Percentiles rank a stretch among this genome's conserved stretches.
Conservation (phyloP, 2,888 invertebrate genomes). For the Amblyjoppa proteus region DNA sequence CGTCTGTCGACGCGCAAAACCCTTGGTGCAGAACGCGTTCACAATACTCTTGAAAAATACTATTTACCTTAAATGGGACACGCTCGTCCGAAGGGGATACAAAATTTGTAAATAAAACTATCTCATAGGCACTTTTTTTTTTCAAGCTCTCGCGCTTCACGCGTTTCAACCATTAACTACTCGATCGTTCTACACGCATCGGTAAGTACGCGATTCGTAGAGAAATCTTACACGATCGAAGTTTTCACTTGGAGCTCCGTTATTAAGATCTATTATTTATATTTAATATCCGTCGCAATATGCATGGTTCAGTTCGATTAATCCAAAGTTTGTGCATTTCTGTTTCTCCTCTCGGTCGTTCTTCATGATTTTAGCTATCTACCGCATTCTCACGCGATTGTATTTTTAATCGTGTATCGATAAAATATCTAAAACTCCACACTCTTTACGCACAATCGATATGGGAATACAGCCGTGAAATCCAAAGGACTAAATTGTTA, state of each 20-base stretch:
- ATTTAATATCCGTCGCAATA: constrained; percentile 19
- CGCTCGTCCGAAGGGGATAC: constrained; percentile 8
- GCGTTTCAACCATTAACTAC: constrained; percentile 18
- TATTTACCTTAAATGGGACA: constrained; percentile 45
- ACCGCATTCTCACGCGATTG: constrained; percentile 10
- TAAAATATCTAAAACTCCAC: constrained; percentile 42
- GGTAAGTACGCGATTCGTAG: constrained; percentile 65
- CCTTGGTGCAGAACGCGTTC: constrained; percentile 32
- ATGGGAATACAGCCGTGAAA: constrained; percentile 67
- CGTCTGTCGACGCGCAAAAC: constrained; percentile 37
- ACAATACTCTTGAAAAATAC: constrained; percentile 65
- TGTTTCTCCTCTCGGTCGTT: background rate
- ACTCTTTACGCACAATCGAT: constrained; percentile 41
- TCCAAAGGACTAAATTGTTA: constrained; percentile 39
- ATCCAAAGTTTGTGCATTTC: constrained; percentile 54
- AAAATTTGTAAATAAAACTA: constrained; percentile 50
- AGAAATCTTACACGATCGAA: constrained; percentile 34
- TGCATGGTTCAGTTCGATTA: constrained; percentile 48
- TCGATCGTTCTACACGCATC: constrained; percentile 27
- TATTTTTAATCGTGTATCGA: constrained; percentile 33
- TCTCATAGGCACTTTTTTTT: constrained; percentile 66
- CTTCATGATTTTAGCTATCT: constrained; percentile 9
- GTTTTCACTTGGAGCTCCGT: constrained; percentile 35
- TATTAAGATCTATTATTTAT: background rate
- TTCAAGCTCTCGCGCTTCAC: constrained; percentile 60